Evolutionary conservation across 2,113 vertebrate genomes (phyloP), one percentile per base, ranked within the genome.

Genomic region (Sphaerodactylus townsendi): DNA sequence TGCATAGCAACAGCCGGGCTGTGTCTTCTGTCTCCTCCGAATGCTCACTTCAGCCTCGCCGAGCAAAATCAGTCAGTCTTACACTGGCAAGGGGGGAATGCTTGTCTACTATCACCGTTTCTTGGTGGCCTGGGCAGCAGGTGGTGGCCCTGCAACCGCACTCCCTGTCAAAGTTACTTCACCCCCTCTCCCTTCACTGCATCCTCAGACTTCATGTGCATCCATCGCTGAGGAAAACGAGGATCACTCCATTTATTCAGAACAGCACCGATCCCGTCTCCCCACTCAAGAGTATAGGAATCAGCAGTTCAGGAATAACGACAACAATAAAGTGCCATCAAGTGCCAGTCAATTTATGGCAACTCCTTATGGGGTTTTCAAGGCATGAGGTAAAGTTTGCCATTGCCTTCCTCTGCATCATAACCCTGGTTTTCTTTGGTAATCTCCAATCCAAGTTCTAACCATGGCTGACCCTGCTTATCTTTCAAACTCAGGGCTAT

Each of bases 1-100:
- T 83, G 81, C 72, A 39, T 83, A 77, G 82, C 82, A 84, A 77
- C 82, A 46, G 64, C 73, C 74, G 10, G 64, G 48, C 64, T 14
- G 59, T 41, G 30, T 48, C 50, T 44, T 21, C 46, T 33, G 48
- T 59, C 83, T 77, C 8, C 65, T 59, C 39, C 39, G 25, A 70
- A 33, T 1, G 8, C 75, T 70, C 17, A 10, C 62, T 59, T 33
- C 25, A n/a, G 13, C 56, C 59, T 72, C 41, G 21, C 23, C 25
- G 69, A 72, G 37, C 17, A 28, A 72, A 50, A 5, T 33, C 35
- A 53, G 15, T 48, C 35, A 70, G 4, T 59, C 68, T 69, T 48
- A 62, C 41, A 17, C 56, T 53, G 17, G 70, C 39, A 70, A 35
- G n/a, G n/a, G 53, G 15, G 14, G 37, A 23, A 5, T 6, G 28